phyloP scores from a whole-genome alignment of 2,113 vertebrate genomes.

The Mustela nigripes region DNA sequence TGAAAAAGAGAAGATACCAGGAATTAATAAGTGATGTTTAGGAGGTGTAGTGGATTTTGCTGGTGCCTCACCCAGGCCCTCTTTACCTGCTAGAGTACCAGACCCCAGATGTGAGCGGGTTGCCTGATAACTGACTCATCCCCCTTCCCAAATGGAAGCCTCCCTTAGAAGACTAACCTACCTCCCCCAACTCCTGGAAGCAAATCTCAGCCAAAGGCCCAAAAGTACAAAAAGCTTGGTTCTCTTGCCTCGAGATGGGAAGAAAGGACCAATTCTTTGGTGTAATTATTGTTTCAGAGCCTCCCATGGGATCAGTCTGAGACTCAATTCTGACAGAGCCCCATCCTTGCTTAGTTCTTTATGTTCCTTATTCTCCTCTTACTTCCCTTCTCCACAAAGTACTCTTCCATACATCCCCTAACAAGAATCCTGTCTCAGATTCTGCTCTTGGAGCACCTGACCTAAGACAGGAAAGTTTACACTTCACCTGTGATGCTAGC shows the following conservation, averaged over 20 bases:
- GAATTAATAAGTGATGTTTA: too few relatives aligned
- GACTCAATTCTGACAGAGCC: not conserved
- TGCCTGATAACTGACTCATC: not conserved
- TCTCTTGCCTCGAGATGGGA: not conserved
- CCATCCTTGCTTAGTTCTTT: not conserved
- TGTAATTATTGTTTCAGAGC: not conserved
- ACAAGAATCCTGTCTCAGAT: not conserved
- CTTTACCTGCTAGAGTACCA: not conserved
- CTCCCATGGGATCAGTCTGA: rapidly evolving
- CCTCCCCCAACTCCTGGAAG: not conserved
- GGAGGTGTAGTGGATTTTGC: rapidly evolving
- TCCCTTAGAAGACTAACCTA: not conserved
- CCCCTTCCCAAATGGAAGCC: not conserved
- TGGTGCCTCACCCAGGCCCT: not conserved
- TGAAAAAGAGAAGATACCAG: not conserved
- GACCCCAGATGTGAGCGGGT: too few relatives aligned
- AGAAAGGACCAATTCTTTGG: not conserved
- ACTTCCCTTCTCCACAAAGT: not conserved
- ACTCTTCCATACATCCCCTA: not conserved
- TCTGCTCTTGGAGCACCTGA: not conserved
- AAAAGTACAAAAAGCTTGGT: not conserved
- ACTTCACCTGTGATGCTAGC: too few relatives aligned
- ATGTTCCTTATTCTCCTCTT: not conserved
- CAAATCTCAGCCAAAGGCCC: not conserved
- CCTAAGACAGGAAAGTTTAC: not conserved